phyloP scores from a whole-genome alignment of 1,140 invertebrate genomes.

The Drosophila auraria region DNA sequence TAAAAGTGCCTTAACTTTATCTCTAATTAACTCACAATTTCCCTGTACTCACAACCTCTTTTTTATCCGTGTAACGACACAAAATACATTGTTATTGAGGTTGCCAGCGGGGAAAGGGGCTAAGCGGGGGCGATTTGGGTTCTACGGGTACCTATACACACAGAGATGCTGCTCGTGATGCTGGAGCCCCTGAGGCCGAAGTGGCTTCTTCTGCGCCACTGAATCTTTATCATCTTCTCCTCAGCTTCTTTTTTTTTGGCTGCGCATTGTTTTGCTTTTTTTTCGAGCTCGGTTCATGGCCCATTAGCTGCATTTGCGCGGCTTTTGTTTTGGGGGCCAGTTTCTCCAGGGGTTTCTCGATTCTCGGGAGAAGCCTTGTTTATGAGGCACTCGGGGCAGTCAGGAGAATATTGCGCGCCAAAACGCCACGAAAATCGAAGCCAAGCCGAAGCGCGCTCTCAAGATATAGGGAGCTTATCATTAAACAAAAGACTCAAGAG shows the following conservation, averaged over 20 bases:
- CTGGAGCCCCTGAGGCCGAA: constrained; percentile 39
- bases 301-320: constrained; percentile 59
- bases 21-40: no score
- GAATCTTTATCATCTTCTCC: constrained; percentile 21
- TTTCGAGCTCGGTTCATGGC: constrained; percentile 53
- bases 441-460: constrained; percentile 30
- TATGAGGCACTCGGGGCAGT: constrained; percentile 71
- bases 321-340: constrained; percentile 58
- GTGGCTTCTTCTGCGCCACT: constrained; percentile 20
- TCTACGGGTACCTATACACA: constrained; percentile 22
- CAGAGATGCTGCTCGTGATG: constrained; percentile 20
- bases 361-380: constrained; percentile 39
- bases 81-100: constrained; percentile 72
- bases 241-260: constrained; percentile 1
- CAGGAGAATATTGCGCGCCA: constrained; percentile 70
- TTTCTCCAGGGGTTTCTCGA: constrained; percentile 14
- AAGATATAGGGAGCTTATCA: constrained; percentile 43
- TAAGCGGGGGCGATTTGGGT: constrained; percentile 15
- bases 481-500: constrained; percentile 41
- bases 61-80: constrained; percentile 33
- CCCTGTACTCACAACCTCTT: not conserved
- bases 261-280: constrained; percentile 15
- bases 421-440: constrained; percentile 52
- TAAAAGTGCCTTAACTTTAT: no score
- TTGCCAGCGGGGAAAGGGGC: constrained; percentile 36